phyloP scores from a whole-genome alignment of 2,888 invertebrate species.

The Amphipoea lucens region DNA sequence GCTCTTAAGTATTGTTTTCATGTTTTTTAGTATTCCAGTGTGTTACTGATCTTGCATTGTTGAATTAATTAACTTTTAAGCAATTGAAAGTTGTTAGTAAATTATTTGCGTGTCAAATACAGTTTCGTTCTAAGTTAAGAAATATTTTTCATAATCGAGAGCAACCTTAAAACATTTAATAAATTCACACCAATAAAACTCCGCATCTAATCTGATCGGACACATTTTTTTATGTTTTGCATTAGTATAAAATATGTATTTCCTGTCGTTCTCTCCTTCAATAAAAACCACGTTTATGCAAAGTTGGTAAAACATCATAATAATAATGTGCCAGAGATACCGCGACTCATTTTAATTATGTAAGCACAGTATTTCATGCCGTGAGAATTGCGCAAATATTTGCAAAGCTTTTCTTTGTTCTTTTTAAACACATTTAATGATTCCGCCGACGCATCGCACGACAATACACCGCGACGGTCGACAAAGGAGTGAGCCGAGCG shows the following conservation, averaged over 20 bases:
- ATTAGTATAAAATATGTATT: constrained; percentile 64
- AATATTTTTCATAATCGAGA: constrained; percentile 32
- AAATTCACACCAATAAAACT: constrained; percentile 52
- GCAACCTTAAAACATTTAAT: constrained; percentile 26
- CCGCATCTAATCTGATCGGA: constrained; percentile 36
- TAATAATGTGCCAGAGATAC: constrained; percentile 37
- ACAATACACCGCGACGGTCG: constrained; percentile 82
- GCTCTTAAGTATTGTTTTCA: constrained; percentile 79
- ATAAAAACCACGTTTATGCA: constrained; percentile 64
- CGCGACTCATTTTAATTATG: constrained; percentile 59
- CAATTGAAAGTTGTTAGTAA: constrained; percentile 33
- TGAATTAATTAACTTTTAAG: constrained; percentile 58
- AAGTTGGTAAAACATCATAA: constrained; percentile 50
- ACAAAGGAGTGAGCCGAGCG: constrained; percentile 85
- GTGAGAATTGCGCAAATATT: constrained; percentile 86
- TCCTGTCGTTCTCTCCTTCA: constrained; percentile 53
- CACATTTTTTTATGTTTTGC: constrained; percentile 46
- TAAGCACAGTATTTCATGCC: constrained; percentile 59
- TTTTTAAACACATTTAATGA: constrained; percentile 82
- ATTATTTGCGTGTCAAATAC: not conserved
- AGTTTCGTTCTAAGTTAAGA: constrained; percentile 5
- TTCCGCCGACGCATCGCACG: constrained; percentile 80
- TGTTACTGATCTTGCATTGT: constrained; percentile 50
- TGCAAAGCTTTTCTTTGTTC: constrained; percentile 78
- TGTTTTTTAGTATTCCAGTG: constrained; percentile 68